A percentile compares a stretch with the other conserved stretches of the same genome.
Conservation (phyloP, 2,888 invertebrate species). For the Nipponacmea schrenckii region DNA sequence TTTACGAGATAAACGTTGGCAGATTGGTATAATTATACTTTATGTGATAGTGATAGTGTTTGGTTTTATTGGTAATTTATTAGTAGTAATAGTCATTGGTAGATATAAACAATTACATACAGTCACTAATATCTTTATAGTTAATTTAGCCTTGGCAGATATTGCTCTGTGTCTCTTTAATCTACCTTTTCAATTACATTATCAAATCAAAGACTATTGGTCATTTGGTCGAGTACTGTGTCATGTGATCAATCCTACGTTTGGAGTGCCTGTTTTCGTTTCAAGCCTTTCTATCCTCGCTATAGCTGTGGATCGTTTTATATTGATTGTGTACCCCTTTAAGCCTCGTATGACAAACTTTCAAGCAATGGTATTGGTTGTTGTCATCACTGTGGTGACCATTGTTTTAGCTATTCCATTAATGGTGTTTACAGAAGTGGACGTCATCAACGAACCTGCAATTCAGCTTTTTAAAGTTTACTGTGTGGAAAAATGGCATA, state of each 20-base stretch:
- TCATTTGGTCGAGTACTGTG: constrained; percentile 61
- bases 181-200: constrained; percentile 64
- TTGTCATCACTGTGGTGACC: constrained; percentile 48
- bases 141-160: constrained; percentile 61
- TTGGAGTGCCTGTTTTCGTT: constrained; percentile 64
- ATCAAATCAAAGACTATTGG: constrained; percentile 64
- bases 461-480: constrained; percentile 46
- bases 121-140: constrained; percentile 64
- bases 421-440: constrained; percentile 52
- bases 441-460: constrained; percentile 44
- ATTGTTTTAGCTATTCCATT: constrained; percentile 57
- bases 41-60: constrained; percentile 59
- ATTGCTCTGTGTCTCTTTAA: constrained; percentile 63
- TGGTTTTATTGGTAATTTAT: constrained; percentile 60
- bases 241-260: constrained; percentile 60
- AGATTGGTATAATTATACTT: constrained; percentile 55
- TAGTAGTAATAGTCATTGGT: constrained; percentile 57
- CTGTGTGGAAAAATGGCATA: constrained; percentile 60
- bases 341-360: constrained; percentile 49
- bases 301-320: constrained; percentile 64
- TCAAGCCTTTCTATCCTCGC: constrained; percentile 63
- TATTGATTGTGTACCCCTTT: constrained; percentile 64
- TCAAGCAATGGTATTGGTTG: constrained; percentile 49
- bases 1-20: constrained; percentile 51
- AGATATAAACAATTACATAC: constrained; percentile 56